Conservation (phyloP, 2,113 vertebrate genomes). For the Psilopsiagon aymara region DNA sequence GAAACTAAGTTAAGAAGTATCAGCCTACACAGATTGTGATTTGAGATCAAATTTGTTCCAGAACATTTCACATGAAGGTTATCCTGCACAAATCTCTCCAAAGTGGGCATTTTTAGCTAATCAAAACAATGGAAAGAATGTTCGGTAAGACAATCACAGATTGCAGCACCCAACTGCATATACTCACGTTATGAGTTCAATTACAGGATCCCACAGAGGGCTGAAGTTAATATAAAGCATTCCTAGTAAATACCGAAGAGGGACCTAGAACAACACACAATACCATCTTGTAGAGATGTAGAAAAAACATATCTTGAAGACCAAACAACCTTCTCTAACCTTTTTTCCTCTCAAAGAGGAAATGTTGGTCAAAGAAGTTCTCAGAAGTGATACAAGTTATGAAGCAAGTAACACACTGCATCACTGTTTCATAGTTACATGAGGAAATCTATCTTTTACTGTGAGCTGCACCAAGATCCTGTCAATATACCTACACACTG, state of each 20-base stretch:
- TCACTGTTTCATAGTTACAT: neutral
- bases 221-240: slow-evolving; percentile 97
- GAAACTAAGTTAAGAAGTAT: neutral
- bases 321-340: neutral
- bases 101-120: neutral
- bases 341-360: neutral
- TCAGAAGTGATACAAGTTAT: neutral
- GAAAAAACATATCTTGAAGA: neutral
- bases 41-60: neutral
- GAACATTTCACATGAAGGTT: neutral
- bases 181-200: slow-evolving; percentile 92
- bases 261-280: slow-evolving; percentile 79
- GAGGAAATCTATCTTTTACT: neutral
- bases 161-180: neutral
- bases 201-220: slow-evolving; percentile 92
- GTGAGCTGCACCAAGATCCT: neutral
- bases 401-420: neutral
- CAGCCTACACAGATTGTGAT: neutral
- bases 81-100: neutral
- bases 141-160: neutral
- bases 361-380: neutral
- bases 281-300: neutral
- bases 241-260: slow-evolving; percentile 90
- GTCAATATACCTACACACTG: neutral
- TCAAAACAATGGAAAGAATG: neutral